A percentile compares a stretch with the other conserved stretches of the same genome.
phyloP scores from a whole-genome alignment of 2,797 vertebrate genomes.

The Cirrhinus mrigala region DNA sequence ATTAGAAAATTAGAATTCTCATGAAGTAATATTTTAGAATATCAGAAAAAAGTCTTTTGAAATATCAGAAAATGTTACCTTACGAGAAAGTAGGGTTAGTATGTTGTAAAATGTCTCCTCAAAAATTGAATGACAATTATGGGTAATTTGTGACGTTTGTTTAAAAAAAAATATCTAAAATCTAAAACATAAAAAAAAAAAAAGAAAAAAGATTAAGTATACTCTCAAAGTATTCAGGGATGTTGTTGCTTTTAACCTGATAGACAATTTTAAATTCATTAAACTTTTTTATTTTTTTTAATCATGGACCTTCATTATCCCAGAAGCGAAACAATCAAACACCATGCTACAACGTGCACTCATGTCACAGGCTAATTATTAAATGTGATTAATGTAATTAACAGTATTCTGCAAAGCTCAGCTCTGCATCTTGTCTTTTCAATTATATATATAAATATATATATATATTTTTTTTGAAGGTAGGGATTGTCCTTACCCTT shows the following conservation, averaged over 20 bases:
- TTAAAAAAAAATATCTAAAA: background rate
- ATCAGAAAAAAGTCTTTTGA: background rate
- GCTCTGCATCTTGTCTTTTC: background rate
- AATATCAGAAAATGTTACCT: background rate
- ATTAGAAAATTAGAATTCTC: too few species aligned
- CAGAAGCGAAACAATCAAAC: background rate
- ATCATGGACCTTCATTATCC: background rate
- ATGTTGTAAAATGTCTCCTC: background rate
- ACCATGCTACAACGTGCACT: background rate
- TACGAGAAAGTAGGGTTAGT: background rate
- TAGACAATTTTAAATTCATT: background rate
- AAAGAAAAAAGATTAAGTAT: background rate
- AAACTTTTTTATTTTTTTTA: background rate
- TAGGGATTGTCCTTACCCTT: slow-evolving; percentile 37
- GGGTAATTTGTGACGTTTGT: background rate
- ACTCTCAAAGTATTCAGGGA: background rate
- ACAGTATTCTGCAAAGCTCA: slow-evolving; percentile 28
- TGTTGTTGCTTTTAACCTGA: background rate
- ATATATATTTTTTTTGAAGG: background rate
- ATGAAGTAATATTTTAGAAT: too few species aligned
- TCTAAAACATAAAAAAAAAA: background rate
- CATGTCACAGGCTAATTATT: slow-evolving; percentile 16
- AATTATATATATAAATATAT: slow-evolving; percentile 51
- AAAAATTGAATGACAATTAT: background rate
- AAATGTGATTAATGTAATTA: slow-evolving; percentile 5